Evolutionary conservation across 2,888 invertebrate species (phyloP), one percentile per base, ranked within the genome.

Genomic region (Ormyrus thymus): DNA sequence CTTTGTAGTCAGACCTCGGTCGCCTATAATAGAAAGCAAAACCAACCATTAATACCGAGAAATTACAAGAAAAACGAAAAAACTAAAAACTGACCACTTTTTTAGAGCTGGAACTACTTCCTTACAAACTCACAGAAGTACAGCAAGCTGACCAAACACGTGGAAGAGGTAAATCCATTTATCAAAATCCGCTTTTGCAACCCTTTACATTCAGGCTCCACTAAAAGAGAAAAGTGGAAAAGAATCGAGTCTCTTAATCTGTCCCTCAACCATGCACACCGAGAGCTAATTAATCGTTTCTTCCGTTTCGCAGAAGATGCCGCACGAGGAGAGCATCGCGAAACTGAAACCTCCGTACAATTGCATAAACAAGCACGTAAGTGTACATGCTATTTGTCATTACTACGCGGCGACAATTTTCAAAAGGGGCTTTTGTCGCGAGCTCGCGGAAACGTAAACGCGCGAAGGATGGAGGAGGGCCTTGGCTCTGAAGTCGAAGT

Each of bases 351-450:
- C 89, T 13, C 85, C 85, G 56, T 89, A 89, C 85, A 86, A 87
- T 80, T 90, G 89, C 81, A 85, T 89, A 83, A 87, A 86, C 82
- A 87, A 89, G 76, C 90, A 90, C 85, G 89, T 89, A 85, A 89
- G 89, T 87, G 84, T 61, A 72, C 4, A 29, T 4, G 11, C 61
- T 50, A 29, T 56, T 58, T 51, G 62, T 65, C 50, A 46, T 29
- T 59, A 56, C 43, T 58, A 51, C 55, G 46, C 29, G 48, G 43
- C 8, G 64, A 74, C 56, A n/a, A 65, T 65, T 65, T 74, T 58
- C 74, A 50, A 74, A 65, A 65, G 65, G 74, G 43, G 53, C 69
- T 74, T 73, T 64, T 64, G 64, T 64, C 53, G 29, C 29, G n/a
- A 15, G 11, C 48, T 29, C 53, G 59, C 6, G 13, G 50, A 65